Evolutionary conservation across 2,113 vertebrate genomes (phyloP).

Genomic region (Mirza zaza): DNA sequence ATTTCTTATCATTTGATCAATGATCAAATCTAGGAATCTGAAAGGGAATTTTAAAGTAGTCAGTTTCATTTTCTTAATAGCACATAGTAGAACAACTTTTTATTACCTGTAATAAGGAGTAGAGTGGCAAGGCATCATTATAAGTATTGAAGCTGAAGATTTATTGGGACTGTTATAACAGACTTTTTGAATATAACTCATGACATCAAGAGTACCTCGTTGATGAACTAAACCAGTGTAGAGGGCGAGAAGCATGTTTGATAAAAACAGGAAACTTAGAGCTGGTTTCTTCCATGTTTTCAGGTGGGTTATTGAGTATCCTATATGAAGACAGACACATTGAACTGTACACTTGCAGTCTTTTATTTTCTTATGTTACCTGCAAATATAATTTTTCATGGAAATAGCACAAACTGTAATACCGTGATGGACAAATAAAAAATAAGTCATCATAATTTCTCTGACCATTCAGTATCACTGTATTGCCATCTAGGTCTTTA

Average conservation of each 20-base stretch:
- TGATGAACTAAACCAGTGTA: conserved; percentile 96
- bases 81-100: not conserved
- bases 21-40: not conserved
- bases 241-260: conserved; percentile 88
- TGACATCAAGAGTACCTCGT: conserved; percentile 93
- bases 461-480: not conserved
- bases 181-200: conserved; percentile 89
- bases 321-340: conserved; percentile 78
- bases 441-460: not conserved
- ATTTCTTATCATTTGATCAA: not conserved
- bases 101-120: conserved; percentile 96
- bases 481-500: not conserved
- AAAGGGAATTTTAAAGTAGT: conserved; percentile 6
- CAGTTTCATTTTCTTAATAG: not conserved
- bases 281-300: conserved; percentile 88
- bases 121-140: conserved; percentile 98
- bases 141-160: conserved; percentile 84
- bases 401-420: not conserved
- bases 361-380: not conserved
- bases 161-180: conserved; percentile 76
- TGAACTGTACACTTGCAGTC: not conserved
- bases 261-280: conserved; percentile 84
- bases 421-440: not conserved
- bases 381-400: not conserved
- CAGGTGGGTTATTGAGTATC: conserved; percentile 89